phyloP scores from a whole-genome alignment of 2,888 invertebrate genomes.

The Troides helena region DNA sequence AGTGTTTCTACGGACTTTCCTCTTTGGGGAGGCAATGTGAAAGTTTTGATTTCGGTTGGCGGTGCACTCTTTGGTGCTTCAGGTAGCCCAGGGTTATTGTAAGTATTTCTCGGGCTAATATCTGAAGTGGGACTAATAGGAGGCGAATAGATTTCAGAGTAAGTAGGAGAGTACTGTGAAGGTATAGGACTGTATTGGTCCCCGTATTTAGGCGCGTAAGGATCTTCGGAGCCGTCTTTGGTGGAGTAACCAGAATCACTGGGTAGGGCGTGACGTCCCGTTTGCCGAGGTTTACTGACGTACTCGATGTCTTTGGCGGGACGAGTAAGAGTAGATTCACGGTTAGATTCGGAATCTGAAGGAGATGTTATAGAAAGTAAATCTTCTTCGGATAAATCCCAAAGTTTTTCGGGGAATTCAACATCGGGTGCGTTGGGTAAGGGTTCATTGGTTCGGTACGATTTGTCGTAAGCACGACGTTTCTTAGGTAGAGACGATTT shows the following conservation, averaged over 20 bases:
- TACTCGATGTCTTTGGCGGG: constrained; percentile 83
- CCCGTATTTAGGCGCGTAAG: constrained; percentile 63
- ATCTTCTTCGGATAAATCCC: constrained; percentile 87
- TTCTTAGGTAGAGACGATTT: constrained; percentile 80
- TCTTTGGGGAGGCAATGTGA: constrained; percentile 64
- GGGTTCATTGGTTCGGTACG: constrained; percentile 92
- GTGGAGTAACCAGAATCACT: constrained; percentile 75
- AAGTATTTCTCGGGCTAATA: constrained; percentile 65
- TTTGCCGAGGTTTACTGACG: constrained; percentile 79
- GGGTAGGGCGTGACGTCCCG: constrained; percentile 78
- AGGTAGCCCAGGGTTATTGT: constrained; percentile 62
- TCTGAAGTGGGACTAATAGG: constrained; percentile 73
- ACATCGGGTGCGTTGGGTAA: constrained; percentile 85
- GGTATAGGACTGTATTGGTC: constrained; percentile 70
- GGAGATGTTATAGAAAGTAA: constrained; percentile 76
- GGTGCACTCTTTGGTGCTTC: constrained; percentile 71
- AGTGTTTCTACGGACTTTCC: constrained; percentile 73
- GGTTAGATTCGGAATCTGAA: constrained; percentile 81
- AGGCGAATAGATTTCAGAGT: constrained; percentile 76
- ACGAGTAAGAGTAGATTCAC: constrained; percentile 77
- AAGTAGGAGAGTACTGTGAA: constrained; percentile 71
- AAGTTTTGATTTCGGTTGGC: constrained; percentile 65
- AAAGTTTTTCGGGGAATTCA: constrained; percentile 90
- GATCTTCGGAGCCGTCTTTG: constrained; percentile 69
- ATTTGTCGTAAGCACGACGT: constrained; percentile 88